These are phyloP conservation scores for Tinamus major DNA, from an alignment of 2,797 vertebrate genomes.

Conservation along the genomic window DNA sequence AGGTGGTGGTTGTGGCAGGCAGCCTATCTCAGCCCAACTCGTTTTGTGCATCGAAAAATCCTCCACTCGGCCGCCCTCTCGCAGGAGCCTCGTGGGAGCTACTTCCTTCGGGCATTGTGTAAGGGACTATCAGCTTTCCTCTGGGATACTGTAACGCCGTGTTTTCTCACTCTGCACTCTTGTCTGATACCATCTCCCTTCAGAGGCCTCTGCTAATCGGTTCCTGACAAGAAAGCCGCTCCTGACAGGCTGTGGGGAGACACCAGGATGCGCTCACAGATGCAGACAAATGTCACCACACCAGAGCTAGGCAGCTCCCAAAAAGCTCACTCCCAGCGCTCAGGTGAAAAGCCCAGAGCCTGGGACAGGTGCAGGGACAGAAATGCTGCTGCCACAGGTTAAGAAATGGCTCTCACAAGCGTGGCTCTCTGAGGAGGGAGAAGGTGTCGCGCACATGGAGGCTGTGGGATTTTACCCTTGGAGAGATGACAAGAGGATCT, in stretches of 20 bases:
- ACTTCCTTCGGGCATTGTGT: neutral
- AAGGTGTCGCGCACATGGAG: neutral
- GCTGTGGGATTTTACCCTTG: constrained; percentile 1
- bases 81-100: neutral
- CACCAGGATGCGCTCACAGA: accelerated
- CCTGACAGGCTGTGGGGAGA: neutral
- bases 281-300: neutral
- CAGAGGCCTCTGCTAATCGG: neutral
- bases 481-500: constrained; percentile 28
- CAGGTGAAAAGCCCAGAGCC: neutral
- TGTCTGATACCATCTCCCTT: neutral
- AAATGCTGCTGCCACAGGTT: neutral
- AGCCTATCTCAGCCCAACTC: neutral
- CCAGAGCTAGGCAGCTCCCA: neutral
- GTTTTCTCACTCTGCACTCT: neutral
- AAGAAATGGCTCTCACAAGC: constrained; percentile 9
- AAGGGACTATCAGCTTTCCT: neutral
- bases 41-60: neutral
- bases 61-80: neutral
- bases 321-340: neutral
- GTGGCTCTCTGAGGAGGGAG: neutral
- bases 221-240: neutral
- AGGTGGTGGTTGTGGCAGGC: neutral
- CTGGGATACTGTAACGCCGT: neutral
- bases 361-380: neutral